Conservation (phyloP, 2,797 vertebrate genomes). For the Cirrhinus molitorella region DNA sequence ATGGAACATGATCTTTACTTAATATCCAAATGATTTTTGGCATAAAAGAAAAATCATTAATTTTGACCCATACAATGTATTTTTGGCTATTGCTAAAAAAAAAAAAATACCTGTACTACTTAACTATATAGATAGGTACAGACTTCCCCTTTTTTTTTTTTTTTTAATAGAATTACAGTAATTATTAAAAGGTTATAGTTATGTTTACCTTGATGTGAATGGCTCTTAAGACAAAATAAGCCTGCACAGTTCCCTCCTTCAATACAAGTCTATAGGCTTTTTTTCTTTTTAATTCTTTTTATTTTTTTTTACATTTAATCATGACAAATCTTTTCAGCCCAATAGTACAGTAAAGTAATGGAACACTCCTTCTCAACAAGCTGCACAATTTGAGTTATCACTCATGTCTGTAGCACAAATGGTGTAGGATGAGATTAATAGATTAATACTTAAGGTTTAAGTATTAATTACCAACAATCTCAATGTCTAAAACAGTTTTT, state of each 20-base stretch:
- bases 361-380: background rate
- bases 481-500: constrained; percentile 1
- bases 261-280: background rate
- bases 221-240: background rate
- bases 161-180: background rate
- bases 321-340: background rate
- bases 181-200: background rate
- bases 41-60: too few relatives aligned
- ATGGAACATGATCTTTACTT: too few relatives aligned
- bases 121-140: background rate
- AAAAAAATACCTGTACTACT: too few relatives aligned
- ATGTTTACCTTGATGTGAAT: background rate
- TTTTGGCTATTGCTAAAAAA: too few relatives aligned
- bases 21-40: too few relatives aligned
- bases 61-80: too few relatives aligned
- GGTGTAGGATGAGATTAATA: background rate
- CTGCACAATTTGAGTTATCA: background rate
- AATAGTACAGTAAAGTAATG: background rate
- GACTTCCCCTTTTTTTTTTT: too few relatives aligned
- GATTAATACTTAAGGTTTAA: background rate
- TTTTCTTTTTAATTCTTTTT: background rate
- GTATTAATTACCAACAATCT: too few relatives aligned
- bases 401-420: background rate
- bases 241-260: background rate
- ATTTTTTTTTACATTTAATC: background rate